A percentile compares a stretch with the other conserved stretches of the same genome.
Evolutionary conservation across 2,888 invertebrate genomes (phyloP).

Genomic region (Plagodis dolabraria): DNA sequence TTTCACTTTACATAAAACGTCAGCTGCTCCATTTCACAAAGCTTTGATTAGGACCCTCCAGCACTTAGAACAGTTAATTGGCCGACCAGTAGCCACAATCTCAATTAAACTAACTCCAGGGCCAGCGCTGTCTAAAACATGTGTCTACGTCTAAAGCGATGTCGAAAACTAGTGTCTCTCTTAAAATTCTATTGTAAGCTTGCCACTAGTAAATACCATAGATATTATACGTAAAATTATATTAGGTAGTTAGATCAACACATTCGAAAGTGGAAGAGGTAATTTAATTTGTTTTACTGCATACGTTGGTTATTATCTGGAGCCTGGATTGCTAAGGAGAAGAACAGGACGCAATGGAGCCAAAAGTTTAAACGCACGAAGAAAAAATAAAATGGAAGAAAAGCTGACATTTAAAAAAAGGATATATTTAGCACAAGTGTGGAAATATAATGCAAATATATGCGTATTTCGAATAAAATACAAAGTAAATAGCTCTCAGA

Average conservation of each 20-base stretch:
- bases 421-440: too few relatives aligned
- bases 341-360: too few relatives aligned
- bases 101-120: constrained; percentile 17
- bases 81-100: constrained; percentile 5
- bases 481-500: too few relatives aligned
- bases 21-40: constrained; percentile 5
- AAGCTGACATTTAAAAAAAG: too few relatives aligned
- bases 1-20: background rate
- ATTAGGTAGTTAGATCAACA: constrained; percentile 2
- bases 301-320: too few relatives aligned
- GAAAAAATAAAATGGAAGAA: too few relatives aligned
- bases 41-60: constrained; percentile 7
- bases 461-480: too few relatives aligned
- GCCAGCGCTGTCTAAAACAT: constrained; percentile 10
- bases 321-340: too few relatives aligned
- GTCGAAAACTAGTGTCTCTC: background rate
- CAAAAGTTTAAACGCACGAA: too few relatives aligned
- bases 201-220: constrained; percentile 5
- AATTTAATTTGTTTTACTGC: too few relatives aligned
- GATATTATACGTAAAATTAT: background rate
- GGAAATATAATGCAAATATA: too few relatives aligned
- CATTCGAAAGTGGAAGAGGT: constrained; percentile 5
- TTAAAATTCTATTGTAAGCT: background rate
- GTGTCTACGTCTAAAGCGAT: constrained; percentile 8
- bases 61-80: constrained; percentile 9